Evolutionary conservation across 2,888 invertebrate species (phyloP).

Genomic region (Dolichopus griseipennis): DNA sequence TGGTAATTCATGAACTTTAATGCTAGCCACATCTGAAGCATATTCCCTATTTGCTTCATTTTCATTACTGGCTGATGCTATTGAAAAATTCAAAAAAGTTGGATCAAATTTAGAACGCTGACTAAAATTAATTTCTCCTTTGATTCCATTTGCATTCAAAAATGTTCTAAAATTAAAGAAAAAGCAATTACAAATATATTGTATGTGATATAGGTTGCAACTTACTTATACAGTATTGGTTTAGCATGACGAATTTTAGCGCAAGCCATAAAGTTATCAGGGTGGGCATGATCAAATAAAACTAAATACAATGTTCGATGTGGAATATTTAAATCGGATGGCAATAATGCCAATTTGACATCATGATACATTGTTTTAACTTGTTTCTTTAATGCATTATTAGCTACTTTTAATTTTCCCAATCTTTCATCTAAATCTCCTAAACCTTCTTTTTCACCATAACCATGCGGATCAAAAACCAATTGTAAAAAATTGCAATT

Average conservation of each 20-base stretch:
- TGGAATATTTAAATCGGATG: slow-evolving; percentile 64
- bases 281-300: slow-evolving; percentile 65
- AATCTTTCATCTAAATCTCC: slow-evolving; percentile 72
- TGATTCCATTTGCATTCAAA: slow-evolving; percentile 68
- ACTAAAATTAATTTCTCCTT: slow-evolving; percentile 65
- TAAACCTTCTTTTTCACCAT: slow-evolving; percentile 56
- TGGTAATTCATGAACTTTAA: slow-evolving; percentile 64
- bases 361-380: slow-evolving; percentile 53
- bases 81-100: slow-evolving; percentile 65
- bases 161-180: slow-evolving; percentile 50
- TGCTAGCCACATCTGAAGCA: slow-evolving; percentile 62
- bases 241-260: slow-evolving; percentile 65
- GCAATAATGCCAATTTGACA: slow-evolving; percentile 59
- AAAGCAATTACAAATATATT: slow-evolving; percentile 12
- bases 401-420: slow-evolving; percentile 65
- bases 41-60: slow-evolving; percentile 63
- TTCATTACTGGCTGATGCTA: slow-evolving; percentile 56
- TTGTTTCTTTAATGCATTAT: slow-evolving; percentile 50
- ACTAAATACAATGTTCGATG: slow-evolving; percentile 72
- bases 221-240: slow-evolving; percentile 62
- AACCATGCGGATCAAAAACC: slow-evolving; percentile 74
- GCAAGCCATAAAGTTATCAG: slow-evolving; percentile 71
- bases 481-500: slow-evolving; percentile 78
- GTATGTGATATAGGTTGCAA: slow-evolving; percentile 21
- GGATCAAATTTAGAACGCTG: slow-evolving; percentile 80